These are phyloP conservation scores for Laterallus jamaicensis DNA, from an alignment of 2,113 vertebrate genomes.

Conservation along the genomic window DNA sequence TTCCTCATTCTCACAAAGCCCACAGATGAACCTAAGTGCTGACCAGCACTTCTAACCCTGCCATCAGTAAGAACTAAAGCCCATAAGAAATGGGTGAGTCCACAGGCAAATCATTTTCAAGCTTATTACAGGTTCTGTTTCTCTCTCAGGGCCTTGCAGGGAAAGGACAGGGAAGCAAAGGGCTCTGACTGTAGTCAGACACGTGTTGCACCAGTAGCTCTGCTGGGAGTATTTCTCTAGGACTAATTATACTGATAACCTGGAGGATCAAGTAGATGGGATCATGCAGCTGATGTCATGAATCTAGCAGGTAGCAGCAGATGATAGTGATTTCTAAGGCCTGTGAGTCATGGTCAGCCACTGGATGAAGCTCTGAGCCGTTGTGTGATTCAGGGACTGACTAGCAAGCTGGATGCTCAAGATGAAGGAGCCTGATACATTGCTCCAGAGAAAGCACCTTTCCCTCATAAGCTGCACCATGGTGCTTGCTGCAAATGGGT, in stretches of 20 bases:
- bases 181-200: not conserved
- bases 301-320: not conserved
- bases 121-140: not conserved
- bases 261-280: not conserved
- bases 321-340: not conserved
- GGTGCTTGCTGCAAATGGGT: not conserved
- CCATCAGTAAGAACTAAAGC: not conserved
- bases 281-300: not conserved
- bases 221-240: not conserved
- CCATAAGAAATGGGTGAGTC: not conserved
- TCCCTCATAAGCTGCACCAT: not conserved
- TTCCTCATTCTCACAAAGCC: not conserved
- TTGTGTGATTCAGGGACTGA: not conserved
- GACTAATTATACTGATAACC: not conserved
- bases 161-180: not conserved
- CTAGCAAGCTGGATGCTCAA: not conserved
- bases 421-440: not conserved
- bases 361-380: not conserved
- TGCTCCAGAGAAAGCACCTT: not conserved
- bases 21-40: not conserved
- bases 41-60: not conserved
- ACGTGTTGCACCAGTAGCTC: not conserved
- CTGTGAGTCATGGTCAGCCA: conserved; percentile 16
- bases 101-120: not conserved
- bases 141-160: not conserved